These are phyloP conservation scores for Parasteatoda tepidariorum DNA, from an alignment of 1,140 invertebrate species.

Conservation along the genomic window DNA sequence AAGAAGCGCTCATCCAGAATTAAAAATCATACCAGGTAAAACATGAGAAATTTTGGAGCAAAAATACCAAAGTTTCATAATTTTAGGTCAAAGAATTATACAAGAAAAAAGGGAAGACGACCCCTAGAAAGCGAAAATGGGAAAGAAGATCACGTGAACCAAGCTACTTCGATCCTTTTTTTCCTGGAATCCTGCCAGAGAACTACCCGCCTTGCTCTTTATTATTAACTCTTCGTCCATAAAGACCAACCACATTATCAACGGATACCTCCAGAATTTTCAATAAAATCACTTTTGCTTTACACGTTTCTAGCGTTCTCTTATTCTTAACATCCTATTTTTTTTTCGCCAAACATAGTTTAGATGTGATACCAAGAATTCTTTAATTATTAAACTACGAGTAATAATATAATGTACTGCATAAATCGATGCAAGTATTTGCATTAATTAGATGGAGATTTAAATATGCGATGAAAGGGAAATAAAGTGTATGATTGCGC, in stretches of 20 bases:
- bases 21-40: too few species aligned
- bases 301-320: not conserved
- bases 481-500: too few species aligned
- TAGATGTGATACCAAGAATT: not conserved
- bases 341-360: too few species aligned
- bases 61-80: too few species aligned
- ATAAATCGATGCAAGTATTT: not conserved
- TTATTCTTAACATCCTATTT: too few species aligned
- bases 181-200: constrained; percentile 52
- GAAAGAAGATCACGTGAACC: constrained; percentile 41
- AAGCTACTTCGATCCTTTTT: constrained; percentile 58
- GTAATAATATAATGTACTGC: not conserved
- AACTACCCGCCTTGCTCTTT: constrained; percentile 27
- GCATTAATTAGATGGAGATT: not conserved
- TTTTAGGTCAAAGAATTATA: too few species aligned
- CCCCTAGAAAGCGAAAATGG: constrained; percentile 20
- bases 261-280: constrained; percentile 19
- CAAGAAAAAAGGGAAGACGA: constrained; percentile 29
- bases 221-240: constrained; percentile 58
- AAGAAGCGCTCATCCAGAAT: too few species aligned
- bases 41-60: too few species aligned
- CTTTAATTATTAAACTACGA: not conserved
- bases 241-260: constrained; percentile 28
- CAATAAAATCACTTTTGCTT: not conserved
- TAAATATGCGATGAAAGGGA: not conserved